These are phyloP conservation scores for Coilia nasus DNA, from an alignment of 2,797 vertebrate species.

Conservation along the genomic window DNA sequence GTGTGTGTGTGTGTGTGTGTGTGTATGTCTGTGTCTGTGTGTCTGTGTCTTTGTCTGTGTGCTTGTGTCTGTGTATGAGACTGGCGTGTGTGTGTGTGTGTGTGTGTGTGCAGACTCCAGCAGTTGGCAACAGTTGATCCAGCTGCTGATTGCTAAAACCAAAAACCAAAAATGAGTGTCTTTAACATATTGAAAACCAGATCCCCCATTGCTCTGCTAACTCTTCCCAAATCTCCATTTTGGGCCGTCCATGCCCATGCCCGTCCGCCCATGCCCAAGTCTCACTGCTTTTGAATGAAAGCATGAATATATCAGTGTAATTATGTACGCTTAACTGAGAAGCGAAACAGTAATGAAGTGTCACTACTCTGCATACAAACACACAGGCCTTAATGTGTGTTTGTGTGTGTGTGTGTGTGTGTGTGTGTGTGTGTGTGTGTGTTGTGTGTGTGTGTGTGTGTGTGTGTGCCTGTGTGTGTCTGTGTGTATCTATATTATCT, in stretches of 20 bases:
- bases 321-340: conserved; percentile 89
- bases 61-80: no score
- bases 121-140: no score
- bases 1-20: no score
- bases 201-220: conserved; percentile 27
- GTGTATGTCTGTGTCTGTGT: no score
- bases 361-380: conserved; percentile 60
- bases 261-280: background rate
- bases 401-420: conserved; percentile 31
- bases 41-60: no score
- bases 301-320: conserved; percentile 82
- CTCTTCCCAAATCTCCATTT: no score
- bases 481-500: background rate
- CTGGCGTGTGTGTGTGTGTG: no score
- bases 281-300: conserved; percentile 77
- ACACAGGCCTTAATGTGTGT: background rate
- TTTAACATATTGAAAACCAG: conserved; percentile 40
- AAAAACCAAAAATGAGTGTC: no score
- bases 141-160: no score
- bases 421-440: conserved; percentile 40
- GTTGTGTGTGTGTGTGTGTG: conserved; percentile 23
- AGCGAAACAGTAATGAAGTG: conserved; percentile 78
- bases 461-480: background rate
- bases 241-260: no score
- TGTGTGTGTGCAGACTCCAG: no score